Percentiles rank a stretch among this genome's conserved stretches.
phyloP scores from a whole-genome alignment of 2,888 invertebrate species.

The Incurvaria masculella region DNA sequence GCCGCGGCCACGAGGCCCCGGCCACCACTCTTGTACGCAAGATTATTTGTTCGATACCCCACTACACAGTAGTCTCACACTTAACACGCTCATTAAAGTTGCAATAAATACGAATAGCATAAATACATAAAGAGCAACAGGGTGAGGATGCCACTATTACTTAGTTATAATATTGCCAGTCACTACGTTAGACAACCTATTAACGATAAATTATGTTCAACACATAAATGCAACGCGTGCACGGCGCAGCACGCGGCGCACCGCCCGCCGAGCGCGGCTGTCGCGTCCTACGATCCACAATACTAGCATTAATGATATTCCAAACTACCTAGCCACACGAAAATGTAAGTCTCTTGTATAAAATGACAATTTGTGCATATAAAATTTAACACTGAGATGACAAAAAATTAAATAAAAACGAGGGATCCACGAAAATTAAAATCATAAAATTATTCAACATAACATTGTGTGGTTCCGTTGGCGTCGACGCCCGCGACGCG shows the following conservation, averaged over 20 bases:
- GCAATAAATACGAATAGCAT: slow-evolving; percentile 34
- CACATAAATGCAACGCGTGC: slow-evolving; percentile 32
- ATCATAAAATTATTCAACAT: background rate
- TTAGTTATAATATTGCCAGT: slow-evolving; percentile 47
- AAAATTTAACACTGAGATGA: background rate
- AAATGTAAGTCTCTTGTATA: slow-evolving; percentile 20
- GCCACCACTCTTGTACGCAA: background rate
- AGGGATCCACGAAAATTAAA: background rate
- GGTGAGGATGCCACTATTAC: slow-evolving; percentile 34
- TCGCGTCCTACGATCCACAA: slow-evolving; percentile 1
- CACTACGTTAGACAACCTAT: slow-evolving; percentile 47
- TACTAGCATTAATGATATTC: slow-evolving; percentile 3
- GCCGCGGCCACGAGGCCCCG: background rate
- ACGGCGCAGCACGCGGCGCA: slow-evolving; percentile 23
- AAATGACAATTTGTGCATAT: slow-evolving; percentile 40
- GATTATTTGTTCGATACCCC: slow-evolving; percentile 13
- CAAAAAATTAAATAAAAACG: background rate
- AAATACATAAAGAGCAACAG: slow-evolving; percentile 24
- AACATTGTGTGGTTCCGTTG: background rate
- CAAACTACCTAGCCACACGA: slow-evolving; percentile 25
- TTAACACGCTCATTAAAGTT: slow-evolving; percentile 24
- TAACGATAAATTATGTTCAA: slow-evolving; percentile 36
- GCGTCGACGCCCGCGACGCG: slow-evolving; percentile 7
- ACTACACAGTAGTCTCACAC: slow-evolving; percentile 39
- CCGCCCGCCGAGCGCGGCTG: background rate